Conservation (phyloP, 2,888 invertebrate species). For the Philaethria dido region DNA sequence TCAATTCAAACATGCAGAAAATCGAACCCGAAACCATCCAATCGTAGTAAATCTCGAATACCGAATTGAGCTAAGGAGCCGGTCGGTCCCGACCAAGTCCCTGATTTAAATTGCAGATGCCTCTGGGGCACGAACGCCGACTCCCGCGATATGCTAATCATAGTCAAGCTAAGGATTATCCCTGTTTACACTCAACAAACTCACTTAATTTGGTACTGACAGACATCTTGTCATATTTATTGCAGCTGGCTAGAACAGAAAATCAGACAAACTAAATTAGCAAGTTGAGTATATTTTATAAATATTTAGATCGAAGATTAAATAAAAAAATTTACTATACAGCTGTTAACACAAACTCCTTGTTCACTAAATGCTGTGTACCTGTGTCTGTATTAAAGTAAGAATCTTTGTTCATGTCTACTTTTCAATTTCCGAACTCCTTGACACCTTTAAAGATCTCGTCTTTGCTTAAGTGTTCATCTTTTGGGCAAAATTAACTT, state of each 20-base stretch:
- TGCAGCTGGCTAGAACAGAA: conserved; percentile 41
- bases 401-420: conserved; percentile 14
- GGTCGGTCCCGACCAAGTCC: conserved; percentile 77
- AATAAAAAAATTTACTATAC: not conserved
- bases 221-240: conserved; percentile 73
- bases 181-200: conserved; percentile 84
- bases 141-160: conserved; percentile 83
- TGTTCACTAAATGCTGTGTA: not conserved
- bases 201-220: conserved; percentile 81
- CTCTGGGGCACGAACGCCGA: conserved; percentile 77
- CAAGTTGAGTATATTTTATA: not conserved
- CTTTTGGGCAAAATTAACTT: conserved; percentile 57
- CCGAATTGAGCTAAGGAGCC: conserved; percentile 78
- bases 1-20: conserved; percentile 80
- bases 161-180: conserved; percentile 83
- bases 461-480: conserved; percentile 58
- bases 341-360: not conserved
- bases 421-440: conserved; percentile 58
- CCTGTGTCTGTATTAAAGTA: not conserved
- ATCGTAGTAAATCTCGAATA: conserved; percentile 81
- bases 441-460: conserved; percentile 65
- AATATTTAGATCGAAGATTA: not conserved
- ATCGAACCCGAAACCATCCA: conserved; percentile 82
- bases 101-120: conserved; percentile 83
- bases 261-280: conserved; percentile 6